Conservation (phyloP, 2,797 vertebrate genomes). For the Limosa lapponica region DNA sequence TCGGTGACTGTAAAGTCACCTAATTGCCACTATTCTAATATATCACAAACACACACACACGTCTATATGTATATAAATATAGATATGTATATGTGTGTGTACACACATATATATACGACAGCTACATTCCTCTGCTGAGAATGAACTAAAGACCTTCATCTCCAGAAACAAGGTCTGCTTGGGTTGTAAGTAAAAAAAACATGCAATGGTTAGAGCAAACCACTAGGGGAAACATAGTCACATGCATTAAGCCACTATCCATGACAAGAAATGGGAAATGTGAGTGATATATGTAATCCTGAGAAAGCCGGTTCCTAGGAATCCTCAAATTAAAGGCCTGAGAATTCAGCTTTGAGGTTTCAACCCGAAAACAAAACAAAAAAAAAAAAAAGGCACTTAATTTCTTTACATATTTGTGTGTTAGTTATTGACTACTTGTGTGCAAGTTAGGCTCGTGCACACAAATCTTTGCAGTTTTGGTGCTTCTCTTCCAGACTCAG, state of each 20-base stretch:
- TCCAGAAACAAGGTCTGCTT: not conserved
- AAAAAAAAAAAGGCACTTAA: not conserved
- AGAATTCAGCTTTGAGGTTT: not conserved
- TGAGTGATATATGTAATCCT: not conserved
- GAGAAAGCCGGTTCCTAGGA: not conserved
- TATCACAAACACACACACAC: not conserved
- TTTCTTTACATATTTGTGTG: not conserved
- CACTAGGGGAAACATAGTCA: slow-evolving; percentile 61
- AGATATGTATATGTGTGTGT: no score
- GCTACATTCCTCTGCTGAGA: not conserved
- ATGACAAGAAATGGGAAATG: not conserved
- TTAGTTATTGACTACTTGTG: not conserved
- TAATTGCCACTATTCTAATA: not conserved
- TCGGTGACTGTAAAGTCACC: no score
- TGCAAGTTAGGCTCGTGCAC: not conserved
- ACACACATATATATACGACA: not conserved
- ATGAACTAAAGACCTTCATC: not conserved
- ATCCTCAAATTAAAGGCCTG: not conserved
- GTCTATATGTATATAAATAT: not conserved
- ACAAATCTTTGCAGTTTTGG: not conserved
- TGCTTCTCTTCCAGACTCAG: not conserved
- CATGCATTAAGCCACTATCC: not conserved
- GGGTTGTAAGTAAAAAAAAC: not conserved
- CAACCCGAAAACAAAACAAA: not conserved
- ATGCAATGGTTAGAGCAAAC: slow-evolving; percentile 17